phyloP scores from a whole-genome alignment of 37 sponge, comb jelly and placozoan genomes.

The Haliclona indistincta region DNA sequence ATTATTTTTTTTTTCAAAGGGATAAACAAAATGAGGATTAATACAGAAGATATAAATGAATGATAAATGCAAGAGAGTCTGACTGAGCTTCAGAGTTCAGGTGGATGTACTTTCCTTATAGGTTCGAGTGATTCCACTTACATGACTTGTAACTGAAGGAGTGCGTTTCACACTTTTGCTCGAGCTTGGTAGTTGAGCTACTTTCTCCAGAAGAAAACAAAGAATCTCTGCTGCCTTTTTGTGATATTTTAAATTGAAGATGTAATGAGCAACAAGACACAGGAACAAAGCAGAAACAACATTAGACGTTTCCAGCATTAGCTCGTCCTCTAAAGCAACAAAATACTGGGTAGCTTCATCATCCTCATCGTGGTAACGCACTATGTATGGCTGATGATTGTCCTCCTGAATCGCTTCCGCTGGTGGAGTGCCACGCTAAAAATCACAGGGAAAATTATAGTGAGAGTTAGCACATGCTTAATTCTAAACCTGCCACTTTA shows the following conservation, averaged over 20 bases:
- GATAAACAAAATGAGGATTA: too few relatives aligned
- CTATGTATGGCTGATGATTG: conserved; percentile 14
- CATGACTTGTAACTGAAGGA: not conserved
- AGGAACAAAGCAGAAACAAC: conserved; percentile 7
- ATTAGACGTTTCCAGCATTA: conserved; percentile 10
- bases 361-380: not conserved
- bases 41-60: too few relatives aligned
- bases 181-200: not conserved
- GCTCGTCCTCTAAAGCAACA: not conserved
- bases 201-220: conserved; percentile 3
- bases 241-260: conserved; percentile 8
- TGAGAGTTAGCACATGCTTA: too few relatives aligned
- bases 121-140: too few relatives aligned
- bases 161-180: not conserved
- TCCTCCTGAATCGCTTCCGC: not conserved
- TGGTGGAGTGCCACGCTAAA: conserved; percentile 15
- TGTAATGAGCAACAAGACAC: conserved; percentile 9
- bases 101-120: too few relatives aligned
- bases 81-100: too few relatives aligned
- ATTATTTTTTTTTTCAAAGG: too few relatives aligned
- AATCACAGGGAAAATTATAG: too few relatives aligned
- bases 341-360: not conserved
- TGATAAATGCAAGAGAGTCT: too few relatives aligned
- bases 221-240: not conserved
- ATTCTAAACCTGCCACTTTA: too few relatives aligned